Conservation (phyloP, 2,113 vertebrate genomes). For the Eptesicus fuscus region DNA sequence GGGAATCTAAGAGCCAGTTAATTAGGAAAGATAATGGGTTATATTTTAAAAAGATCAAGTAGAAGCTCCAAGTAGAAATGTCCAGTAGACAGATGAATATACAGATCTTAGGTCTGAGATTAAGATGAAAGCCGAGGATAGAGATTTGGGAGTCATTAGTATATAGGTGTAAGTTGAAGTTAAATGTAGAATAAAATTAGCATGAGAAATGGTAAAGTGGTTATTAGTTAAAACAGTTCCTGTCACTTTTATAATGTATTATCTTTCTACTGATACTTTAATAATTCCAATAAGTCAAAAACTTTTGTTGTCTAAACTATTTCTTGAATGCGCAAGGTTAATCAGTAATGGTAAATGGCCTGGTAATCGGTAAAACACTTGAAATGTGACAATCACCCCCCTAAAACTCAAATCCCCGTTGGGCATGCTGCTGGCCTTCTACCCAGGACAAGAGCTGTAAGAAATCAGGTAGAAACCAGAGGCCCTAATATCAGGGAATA, state of each 20-base stretch:
- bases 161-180: not conserved
- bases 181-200: not conserved
- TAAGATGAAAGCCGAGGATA: not conserved
- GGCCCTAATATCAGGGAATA: not conserved
- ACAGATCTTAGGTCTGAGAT: not conserved
- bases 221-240: not conserved
- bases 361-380: not conserved
- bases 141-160: not conserved
- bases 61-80: not conserved
- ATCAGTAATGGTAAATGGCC: not conserved
- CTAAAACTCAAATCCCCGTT: not conserved
- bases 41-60: not conserved
- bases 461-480: not conserved
- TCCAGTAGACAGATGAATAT: not conserved
- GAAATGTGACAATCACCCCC: not conserved
- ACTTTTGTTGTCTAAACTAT: not conserved
- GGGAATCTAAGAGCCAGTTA: not conserved
- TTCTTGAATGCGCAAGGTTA: not conserved
- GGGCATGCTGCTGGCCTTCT: not conserved
- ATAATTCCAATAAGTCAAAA: not conserved
- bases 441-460: not conserved
- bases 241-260: not conserved
- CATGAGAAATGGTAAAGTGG: not conserved
- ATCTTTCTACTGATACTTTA: conserved; percentile 15
- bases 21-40: not conserved